Conservation (phyloP, 92 coral and sea anemone species). For the Epizoanthus ramosus region DNA sequence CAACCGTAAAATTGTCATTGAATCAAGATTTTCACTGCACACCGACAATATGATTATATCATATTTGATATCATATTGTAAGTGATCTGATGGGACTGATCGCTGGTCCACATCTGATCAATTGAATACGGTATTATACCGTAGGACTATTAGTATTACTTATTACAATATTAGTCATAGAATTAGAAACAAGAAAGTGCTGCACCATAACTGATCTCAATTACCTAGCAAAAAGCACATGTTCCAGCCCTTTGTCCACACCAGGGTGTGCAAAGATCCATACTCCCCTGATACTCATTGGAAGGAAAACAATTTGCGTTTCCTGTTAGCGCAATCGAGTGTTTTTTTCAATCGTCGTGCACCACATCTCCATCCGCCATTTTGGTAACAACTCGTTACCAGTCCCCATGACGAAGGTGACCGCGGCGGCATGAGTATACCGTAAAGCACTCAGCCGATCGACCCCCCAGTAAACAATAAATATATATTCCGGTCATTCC, state of each 20-base stretch:
- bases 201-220: background rate
- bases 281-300: constrained; percentile 89
- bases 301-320: background rate
- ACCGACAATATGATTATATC: no score
- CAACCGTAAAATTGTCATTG: no score
- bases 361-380: constrained; percentile 58
- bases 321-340: background rate
- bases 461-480: no score
- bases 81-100: no score
- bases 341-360: background rate
- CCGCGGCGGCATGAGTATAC: no score
- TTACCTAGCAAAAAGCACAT: constrained; percentile 83
- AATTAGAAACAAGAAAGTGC: no score
- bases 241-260: constrained; percentile 56
- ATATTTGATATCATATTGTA: no score
- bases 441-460: no score
- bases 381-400: constrained; percentile 39
- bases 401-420: constrained; percentile 37
- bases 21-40: no score
- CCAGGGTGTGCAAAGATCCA: constrained; percentile 71
- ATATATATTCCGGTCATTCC: no score
- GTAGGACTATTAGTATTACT: background rate
- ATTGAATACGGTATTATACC: background rate
- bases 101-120: background rate
- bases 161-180: no score